phyloP scores from a whole-genome alignment of 2,113 vertebrate species.

The Plestiodon gilberti region DNA sequence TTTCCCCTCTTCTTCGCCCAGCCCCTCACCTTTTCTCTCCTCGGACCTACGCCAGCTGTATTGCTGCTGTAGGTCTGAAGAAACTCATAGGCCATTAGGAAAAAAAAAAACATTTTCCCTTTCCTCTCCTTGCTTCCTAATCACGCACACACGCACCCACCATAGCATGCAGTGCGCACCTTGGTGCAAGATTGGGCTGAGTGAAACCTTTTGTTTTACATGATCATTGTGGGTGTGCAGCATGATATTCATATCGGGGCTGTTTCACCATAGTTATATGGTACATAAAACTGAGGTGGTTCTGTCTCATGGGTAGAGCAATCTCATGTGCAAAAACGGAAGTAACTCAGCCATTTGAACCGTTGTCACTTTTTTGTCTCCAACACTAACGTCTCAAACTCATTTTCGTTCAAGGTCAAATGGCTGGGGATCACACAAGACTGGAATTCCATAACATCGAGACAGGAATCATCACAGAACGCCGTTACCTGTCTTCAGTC shows the following conservation, averaged over 20 bases:
- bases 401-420: slow-evolving; percentile 85
- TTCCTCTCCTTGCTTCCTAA: too few relatives aligned
- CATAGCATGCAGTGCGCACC: too few relatives aligned
- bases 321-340: not conserved
- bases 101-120: too few relatives aligned
- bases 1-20: too few relatives aligned
- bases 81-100: too few relatives aligned
- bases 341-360: not conserved
- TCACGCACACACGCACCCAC: too few relatives aligned
- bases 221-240: not conserved
- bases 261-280: not conserved
- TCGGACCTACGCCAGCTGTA: too few relatives aligned
- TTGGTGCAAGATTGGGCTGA: too few relatives aligned
- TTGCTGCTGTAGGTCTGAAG: too few relatives aligned
- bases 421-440: slow-evolving; percentile 96
- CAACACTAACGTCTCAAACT: slow-evolving; percentile 51
- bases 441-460: slow-evolving; percentile 99
- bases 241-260: not conserved
- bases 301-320: not conserved
- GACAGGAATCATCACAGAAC: slow-evolving; percentile 97
- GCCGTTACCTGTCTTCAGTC: slow-evolving; percentile 89
- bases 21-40: too few relatives aligned
- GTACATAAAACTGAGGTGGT: not conserved
- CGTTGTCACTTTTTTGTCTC: not conserved
- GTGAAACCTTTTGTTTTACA: not conserved